Evolutionary conservation across 2,888 invertebrate genomes (phyloP).

Genomic region (Drosophila subsilvestris): DNA sequence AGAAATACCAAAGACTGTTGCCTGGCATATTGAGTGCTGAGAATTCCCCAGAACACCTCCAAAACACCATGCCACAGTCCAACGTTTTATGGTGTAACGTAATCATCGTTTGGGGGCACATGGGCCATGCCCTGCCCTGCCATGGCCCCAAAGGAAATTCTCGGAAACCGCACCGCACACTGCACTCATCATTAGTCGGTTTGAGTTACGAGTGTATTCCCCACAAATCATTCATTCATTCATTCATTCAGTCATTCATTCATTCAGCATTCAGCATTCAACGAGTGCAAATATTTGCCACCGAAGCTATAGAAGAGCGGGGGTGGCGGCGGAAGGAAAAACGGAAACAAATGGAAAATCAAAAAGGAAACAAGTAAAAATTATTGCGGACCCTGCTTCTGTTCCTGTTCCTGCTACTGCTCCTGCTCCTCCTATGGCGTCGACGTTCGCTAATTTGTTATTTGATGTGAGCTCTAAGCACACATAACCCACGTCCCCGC

Average conservation of each 20-base stretch:
- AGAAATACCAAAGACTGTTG: too few species aligned
- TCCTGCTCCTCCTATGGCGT: constrained; percentile 27
- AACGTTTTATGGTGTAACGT: background rate
- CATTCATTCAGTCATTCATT: constrained; percentile 19
- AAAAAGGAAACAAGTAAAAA: constrained; percentile 48
- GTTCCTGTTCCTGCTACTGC: constrained; percentile 21
- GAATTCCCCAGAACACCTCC: background rate
- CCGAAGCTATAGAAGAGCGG: background rate
- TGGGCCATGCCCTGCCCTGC: background rate
- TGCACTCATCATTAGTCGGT: constrained; percentile 42
- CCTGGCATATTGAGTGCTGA: too few species aligned
- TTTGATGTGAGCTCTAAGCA: constrained; percentile 61
- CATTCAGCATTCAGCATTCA: constrained; percentile 34
- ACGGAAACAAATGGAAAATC: constrained; percentile 40
- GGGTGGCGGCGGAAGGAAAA: background rate
- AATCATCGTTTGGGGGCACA: too few species aligned
- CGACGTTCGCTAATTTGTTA: constrained; percentile 61
- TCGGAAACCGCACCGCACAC: constrained; percentile 23
- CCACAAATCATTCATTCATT: constrained; percentile 9
- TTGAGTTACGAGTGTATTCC: constrained; percentile 19
- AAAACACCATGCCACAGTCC: background rate
- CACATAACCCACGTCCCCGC: constrained; percentile 31
- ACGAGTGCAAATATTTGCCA: constrained; percentile 50
- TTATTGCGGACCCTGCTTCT: constrained; percentile 31
- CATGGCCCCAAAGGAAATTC: background rate